Evolutionary conservation across 2,797 vertebrate species (phyloP).

Genomic region (Mionectes olivaceus): DNA sequence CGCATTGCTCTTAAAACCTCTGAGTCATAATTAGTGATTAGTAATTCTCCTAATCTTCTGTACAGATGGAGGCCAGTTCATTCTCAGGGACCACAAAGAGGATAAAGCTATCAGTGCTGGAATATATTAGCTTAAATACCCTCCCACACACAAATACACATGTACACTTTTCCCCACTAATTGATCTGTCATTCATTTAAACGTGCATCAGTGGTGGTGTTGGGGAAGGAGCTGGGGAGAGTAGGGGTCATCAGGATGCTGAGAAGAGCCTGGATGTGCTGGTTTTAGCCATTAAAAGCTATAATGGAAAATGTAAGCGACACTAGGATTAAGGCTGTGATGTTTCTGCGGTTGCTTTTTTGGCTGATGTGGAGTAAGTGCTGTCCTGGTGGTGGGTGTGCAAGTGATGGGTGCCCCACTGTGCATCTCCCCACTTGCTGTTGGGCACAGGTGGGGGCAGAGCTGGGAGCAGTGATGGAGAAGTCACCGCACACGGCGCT

Average conservation of each 20-base stretch:
- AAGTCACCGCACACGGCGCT: neutral
- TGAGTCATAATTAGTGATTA: constrained; percentile 72
- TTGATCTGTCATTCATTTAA: neutral
- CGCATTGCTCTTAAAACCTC: constrained; percentile 47
- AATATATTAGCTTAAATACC: constrained; percentile 67
- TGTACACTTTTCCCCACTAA: neutral
- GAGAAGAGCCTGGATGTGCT: neutral
- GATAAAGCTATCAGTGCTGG: constrained; percentile 60
- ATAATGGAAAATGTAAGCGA: neutral
- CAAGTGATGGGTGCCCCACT: neutral
- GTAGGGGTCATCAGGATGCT: neutral
- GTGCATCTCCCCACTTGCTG: neutral
- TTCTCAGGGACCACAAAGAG: constrained; percentile 60
- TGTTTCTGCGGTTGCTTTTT: neutral
- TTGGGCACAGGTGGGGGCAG: rapidly evolving
- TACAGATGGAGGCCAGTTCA: constrained; percentile 65
- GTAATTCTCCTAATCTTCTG: constrained; percentile 62
- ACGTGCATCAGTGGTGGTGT: rapidly evolving
- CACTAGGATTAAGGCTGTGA: neutral
- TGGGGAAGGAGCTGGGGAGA: neutral
- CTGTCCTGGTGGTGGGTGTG: neutral
- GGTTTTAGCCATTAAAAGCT: neutral
- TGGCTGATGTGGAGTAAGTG: neutral
- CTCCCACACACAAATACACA: constrained; percentile 10
- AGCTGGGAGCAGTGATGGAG: neutral